Evolutionary conservation across 35 echinoderm and acorn worm species (phyloP), one percentile per base, ranked within the genome.

Genomic region (Ptychodera flava): DNA sequence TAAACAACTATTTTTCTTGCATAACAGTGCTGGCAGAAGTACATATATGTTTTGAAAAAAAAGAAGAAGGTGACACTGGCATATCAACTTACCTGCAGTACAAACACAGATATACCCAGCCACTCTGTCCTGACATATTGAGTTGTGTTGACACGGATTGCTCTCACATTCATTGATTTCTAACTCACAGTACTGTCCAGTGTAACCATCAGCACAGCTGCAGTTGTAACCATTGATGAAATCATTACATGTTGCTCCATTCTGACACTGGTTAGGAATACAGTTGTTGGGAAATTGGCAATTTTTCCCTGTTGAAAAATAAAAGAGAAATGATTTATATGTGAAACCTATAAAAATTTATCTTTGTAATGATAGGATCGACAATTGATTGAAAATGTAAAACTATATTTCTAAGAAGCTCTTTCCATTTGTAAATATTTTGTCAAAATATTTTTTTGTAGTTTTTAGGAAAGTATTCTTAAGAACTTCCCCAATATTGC

Each of bases 201-300:
- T 78, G 81, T 88, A 94, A 0, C 95, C 95, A 36, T 88, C 86
- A 0, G 86, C 79, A 85, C 95, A 97, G 10, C 89, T 64, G 84
- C 95, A 97, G 91, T 86, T 97, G 84, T 93, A 97, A 1, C 89
- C 95, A 29, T 93, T 85, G 36, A 93, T 33, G 36, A 81, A 82
- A 79, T 97, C 95, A 82, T 89, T 93, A 45, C 95, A 97, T 27
- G 86, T 45, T 1, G 78, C 95, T 38, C 84, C 87, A 45, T 97
- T 97, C 31, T 36, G 87, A 77, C 95, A 97, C 30, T 87, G 95
- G 79, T 88, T 87, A 22, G 95, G 86, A 28, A 97, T 84, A 83
- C 95, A 97, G 92, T 82, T 89, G 64, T 97, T 97, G 82, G 92
- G 36, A 34, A 97, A 93, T 81, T 91, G 91, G 79, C 95, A 97